Evolutionary conservation across 2,113 vertebrate species (phyloP), one percentile per base, ranked within the genome.

Genomic region (Telmatochromis bifrenatus): DNA sequence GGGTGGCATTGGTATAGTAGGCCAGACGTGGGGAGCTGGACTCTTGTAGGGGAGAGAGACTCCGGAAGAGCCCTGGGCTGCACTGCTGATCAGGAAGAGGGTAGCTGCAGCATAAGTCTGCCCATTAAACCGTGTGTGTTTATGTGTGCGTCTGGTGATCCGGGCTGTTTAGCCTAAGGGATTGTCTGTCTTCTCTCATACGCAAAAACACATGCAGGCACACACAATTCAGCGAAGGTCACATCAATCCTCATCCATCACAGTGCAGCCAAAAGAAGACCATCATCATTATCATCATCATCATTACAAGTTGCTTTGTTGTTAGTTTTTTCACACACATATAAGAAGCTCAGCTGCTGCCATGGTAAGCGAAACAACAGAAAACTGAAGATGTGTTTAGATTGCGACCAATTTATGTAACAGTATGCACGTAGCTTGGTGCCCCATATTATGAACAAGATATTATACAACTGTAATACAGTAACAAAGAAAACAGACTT

Each of bases 171-270:
- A 70, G 90, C 92, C 93, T 26, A 81, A 87, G 90, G 95, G 85
- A 86, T 51, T 86, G 88, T 93, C 92, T 92, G 88, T 88, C 86
- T 92, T 93, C 84, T 62, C 21, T 94, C 93, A 88, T 82, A 90
- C 85, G 84, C 85, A 87, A 79, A 86, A 85, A 85, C 33, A 31
- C 77, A 93, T 90, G 83, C 84, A 88, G 88, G 79, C 87, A 23
- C 70, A 80, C 80, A 91, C 84, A 91, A 93, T 87, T 85, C 84
- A 89, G 79, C 77, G 4, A 42, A 85, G 83, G 92, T 94, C 92
- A 89, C 86, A 93, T 93, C 92, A 92, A 93, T 94, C 93, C 86
- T 92, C 94, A 95, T 95, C 91, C 93, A 93, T 94, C 93, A 94
- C 81, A 85, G 79, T 12, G 65, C 82, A 39, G 79, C 87, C 79